Evolutionary conservation across 2,888 invertebrate genomes (phyloP).

Genomic region (Mamestra brassicae): DNA sequence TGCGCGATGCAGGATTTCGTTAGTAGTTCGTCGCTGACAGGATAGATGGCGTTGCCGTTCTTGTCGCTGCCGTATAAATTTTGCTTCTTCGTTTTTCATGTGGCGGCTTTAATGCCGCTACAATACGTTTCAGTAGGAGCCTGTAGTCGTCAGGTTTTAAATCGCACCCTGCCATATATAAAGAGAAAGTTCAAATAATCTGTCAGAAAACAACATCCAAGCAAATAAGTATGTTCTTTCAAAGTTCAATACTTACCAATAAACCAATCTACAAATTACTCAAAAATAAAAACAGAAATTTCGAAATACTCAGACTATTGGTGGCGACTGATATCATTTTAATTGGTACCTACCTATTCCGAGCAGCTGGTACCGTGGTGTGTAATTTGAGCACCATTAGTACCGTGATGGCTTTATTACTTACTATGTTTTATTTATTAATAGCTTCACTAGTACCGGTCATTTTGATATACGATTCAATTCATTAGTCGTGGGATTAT

Average conservation of each 20-base stretch:
- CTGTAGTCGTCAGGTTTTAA: no score
- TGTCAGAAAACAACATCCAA: not conserved
- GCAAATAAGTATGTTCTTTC: not conserved
- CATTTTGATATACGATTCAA: conserved; percentile 42
- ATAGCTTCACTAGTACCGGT: conserved; percentile 47
- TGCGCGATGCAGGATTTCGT: no score
- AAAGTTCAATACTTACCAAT: not conserved
- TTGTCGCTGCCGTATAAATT: no score
- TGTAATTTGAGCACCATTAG: conserved; percentile 73
- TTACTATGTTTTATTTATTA: conserved; percentile 63
- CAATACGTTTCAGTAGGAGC: no score
- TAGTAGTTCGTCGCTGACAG: no score
- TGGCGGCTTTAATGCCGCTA: no score
- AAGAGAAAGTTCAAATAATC: not conserved
- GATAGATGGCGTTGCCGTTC: no score
- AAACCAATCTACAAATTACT: conserved; percentile 37
- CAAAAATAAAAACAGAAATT: conserved; percentile 29
- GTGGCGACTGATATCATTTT: conserved; percentile 67
- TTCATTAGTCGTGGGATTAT: conserved; percentile 37
- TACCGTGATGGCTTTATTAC: conserved; percentile 67
- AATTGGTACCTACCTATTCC: conserved; percentile 63
- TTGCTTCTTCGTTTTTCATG: no score
- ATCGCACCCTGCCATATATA: no score
- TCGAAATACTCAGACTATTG: conserved; percentile 35
- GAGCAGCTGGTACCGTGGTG: conserved; percentile 65